Conservation (phyloP, 2,113 vertebrate genomes). For the Hemicordylus capensis region DNA sequence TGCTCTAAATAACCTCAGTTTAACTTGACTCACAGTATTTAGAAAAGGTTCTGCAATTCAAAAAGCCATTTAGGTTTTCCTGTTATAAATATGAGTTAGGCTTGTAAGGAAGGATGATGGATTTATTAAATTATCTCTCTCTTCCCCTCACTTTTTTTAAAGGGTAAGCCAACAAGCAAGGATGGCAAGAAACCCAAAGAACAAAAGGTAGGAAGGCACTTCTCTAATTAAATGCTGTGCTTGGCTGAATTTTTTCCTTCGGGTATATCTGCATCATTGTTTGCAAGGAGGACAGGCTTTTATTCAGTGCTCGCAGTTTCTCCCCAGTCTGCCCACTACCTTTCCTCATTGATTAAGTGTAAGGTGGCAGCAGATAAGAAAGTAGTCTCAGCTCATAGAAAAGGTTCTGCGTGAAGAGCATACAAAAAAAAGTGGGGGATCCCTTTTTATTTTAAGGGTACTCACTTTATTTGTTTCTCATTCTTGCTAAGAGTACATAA, state of each 20-base stretch:
- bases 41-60: neutral
- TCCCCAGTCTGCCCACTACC: neutral
- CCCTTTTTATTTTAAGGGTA: neutral
- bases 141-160: conserved; percentile 60
- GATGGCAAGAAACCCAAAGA: conserved; percentile 35
- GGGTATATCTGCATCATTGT: neutral
- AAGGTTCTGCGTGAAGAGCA: neutral
- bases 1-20: neutral
- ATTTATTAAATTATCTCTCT: neutral
- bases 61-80: neutral
- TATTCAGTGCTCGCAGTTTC: neutral
- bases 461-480: neutral
- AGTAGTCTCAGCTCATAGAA: neutral
- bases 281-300: neutral
- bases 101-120: neutral
- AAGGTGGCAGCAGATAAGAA: too few species aligned
- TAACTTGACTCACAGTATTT: neutral
- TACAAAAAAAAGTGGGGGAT: neutral
- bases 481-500: neutral
- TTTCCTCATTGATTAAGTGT: neutral
- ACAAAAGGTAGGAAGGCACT: conserved; percentile 62
- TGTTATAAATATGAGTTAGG: neutral
- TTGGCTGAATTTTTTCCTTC: neutral
- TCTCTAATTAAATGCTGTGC: neutral
- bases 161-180: conserved; percentile 60